These are phyloP conservation scores for Cheilosia soror DNA, from an alignment of 2,888 invertebrate species.

Conservation along the genomic window DNA sequence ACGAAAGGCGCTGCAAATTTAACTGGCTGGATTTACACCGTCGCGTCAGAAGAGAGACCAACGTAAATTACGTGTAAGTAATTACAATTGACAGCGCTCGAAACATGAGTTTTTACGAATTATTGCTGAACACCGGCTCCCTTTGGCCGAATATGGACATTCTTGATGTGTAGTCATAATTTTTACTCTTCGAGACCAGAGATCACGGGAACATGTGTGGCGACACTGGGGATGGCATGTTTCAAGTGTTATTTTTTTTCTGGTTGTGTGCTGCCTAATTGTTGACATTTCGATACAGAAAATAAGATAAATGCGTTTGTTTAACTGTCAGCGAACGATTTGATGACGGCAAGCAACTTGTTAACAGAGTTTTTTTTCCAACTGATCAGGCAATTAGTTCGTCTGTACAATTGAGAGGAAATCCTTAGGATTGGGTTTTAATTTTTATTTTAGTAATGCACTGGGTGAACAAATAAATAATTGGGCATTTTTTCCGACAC, in stretches of 20 bases:
- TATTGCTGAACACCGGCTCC: slow-evolving; percentile 32
- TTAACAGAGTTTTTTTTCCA: slow-evolving; percentile 38
- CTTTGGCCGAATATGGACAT: slow-evolving; percentile 40
- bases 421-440: slow-evolving; percentile 14
- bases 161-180: slow-evolving; percentile 49
- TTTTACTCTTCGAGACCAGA: slow-evolving; percentile 4
- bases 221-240: slow-evolving; percentile 22
- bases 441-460: not conserved
- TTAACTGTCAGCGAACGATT: slow-evolving; percentile 52
- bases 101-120: slow-evolving; percentile 64
- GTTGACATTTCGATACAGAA: slow-evolving; percentile 67
- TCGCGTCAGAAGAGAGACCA: slow-evolving; percentile 35
- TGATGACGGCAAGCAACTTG: slow-evolving; percentile 63
- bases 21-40: slow-evolving; percentile 20
- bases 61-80: slow-evolving; percentile 70
- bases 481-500: slow-evolving; percentile 9
- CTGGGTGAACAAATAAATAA: slow-evolving; percentile 23
- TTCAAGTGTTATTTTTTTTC: slow-evolving; percentile 41
- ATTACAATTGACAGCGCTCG: slow-evolving; percentile 71
- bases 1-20: slow-evolving; percentile 16
- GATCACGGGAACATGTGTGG: slow-evolving; percentile 18
- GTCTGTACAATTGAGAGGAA: slow-evolving; percentile 7
- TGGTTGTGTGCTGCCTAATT: slow-evolving; percentile 61
- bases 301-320: slow-evolving; percentile 70
- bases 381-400: slow-evolving; percentile 54